Evolutionary conservation across 1,140 invertebrate genomes (phyloP), one percentile per base, ranked within the genome.

Genomic region (Ruditapes philippinarum): DNA sequence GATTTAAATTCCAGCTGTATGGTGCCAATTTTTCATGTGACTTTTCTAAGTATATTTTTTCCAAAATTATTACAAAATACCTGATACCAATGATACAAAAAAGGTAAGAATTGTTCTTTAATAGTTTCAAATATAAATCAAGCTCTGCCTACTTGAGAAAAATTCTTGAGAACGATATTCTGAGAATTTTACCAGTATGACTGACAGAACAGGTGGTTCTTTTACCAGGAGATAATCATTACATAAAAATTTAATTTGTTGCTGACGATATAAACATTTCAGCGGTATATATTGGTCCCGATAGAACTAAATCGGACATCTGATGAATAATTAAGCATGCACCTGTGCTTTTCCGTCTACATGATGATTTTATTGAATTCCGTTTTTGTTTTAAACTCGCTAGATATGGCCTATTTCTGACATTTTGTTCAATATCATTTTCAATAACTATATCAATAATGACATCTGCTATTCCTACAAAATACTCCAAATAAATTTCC

Each of bases 211-310:
- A 62, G 57, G 57, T 62, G 57, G n/a, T 28, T 62, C 9, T 19
- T 62, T 28, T 62, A 4, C 22, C 57, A 62, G 22, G 57, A 11
- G 22, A 28, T 28, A 62, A 62, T 62, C 57, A 62, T 62, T 62
- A n/a, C 57, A 62, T 62, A 62, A 62, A 62, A 62, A 62, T 28
- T 62, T 62, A 25, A 62, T 62, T 62, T 62, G 57, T 28, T 25
- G 19, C n/a, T n/a, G 7, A 62, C 28, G 57, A 62, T 28, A 25
- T 62, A 28, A 62, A 62, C 25, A 62, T 25, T 62, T 62, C 57
- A 62, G 57, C 25, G 57, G 57, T 62, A 62, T 28, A 62, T 62
- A 62, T 28, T 28, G 22, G 25, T 7, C 7, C 25, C 7, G n/a
- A 57, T 57, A 22, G 14, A 62, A n/a, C 57, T n/a, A 62, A 45